Base-by-base conservation (phyloP, 2,113 vertebrate genomes). In the Calidris pugnax region DNA sequence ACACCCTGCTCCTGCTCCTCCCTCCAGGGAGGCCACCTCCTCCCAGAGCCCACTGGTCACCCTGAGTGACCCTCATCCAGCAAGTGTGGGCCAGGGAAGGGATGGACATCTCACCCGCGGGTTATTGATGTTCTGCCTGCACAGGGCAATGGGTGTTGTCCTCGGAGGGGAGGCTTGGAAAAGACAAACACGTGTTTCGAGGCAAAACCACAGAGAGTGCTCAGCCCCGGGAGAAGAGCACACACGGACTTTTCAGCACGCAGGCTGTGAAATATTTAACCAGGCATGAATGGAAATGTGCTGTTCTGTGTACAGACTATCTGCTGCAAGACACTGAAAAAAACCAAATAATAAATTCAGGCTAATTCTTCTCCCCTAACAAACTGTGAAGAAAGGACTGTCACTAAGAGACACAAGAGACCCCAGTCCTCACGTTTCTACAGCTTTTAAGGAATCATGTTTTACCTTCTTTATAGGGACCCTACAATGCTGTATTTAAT, bases 141-240 rank as follows among this genome's bases (percentile, higher is more conserved):
- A 89, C 15, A 86, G 94, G 94, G 24, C 96, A 96, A 94, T 48
- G 56, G 72, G 90, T 62, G 90, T 59, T 91, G 94, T 95, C 95
- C 92, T 83, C 77, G 59, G 66, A 59, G 82, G 93, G n/a, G 89
- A 95, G 89, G 97, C 93, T 93, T 17, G 85, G 15, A 92, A 96
- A 95, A 89, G 79, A 95, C 85, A 97, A 96, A 94, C 78, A 96
- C 68, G 93, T 71, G 24, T 85, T 88, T 84, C 93, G 83, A 88
- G 94, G 87, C 90, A 85, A 77, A 88, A 93, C 47, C 84, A 89
- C 50, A 85, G 79, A 97, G 95, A 95, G 95, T 94, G 77, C n/a
- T 94, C 87, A 67, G 82, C 89, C 87, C 95, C 67, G 87, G 71
- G 89, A 45, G 93, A 92, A 80, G 88, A 48, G 74, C 74, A 87